Conservation (phyloP, 2,888 invertebrate species). For the Mechanitis messenoides region DNA sequence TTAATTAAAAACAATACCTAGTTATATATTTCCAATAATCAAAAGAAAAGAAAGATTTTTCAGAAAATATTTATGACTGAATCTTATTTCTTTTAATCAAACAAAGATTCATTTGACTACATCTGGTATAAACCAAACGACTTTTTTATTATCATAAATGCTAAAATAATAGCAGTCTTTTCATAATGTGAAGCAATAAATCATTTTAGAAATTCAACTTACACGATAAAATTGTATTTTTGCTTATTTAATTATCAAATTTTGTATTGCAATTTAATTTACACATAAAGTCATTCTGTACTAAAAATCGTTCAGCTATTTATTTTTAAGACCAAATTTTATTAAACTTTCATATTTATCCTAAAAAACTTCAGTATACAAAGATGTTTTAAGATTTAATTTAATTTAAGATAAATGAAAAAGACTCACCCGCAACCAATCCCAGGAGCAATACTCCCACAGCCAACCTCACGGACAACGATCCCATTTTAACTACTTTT, state of each 20-base stretch:
- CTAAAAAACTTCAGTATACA: too few relatives aligned
- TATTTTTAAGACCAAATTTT: too few relatives aligned
- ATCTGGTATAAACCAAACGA: constrained; percentile 19
- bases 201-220: constrained; percentile 1
- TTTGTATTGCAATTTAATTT: too few relatives aligned
- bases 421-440: constrained; percentile 59
- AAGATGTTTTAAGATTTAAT: too few relatives aligned
- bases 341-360: too few relatives aligned
- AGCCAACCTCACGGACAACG: constrained; percentile 39
- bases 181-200: constrained; percentile 11
- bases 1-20: too few relatives aligned
- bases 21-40: too few relatives aligned
- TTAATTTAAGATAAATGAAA: not conserved
- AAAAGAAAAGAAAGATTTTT: too few relatives aligned
- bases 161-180: constrained; percentile 15
- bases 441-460: constrained; percentile 47
- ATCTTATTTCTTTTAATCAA: constrained; percentile 12
- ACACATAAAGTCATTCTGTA: too few relatives aligned
- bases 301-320: too few relatives aligned
- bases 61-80: too few relatives aligned
- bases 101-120: constrained; percentile 12
- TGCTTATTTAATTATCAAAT: constrained; percentile 1
- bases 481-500: constrained; percentile 46
- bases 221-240: constrained; percentile 6
- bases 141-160: constrained; percentile 12